A percentile compares a stretch with the other conserved stretches of the same genome.
Evolutionary conservation across 53 echinoderm and acorn worm genomes (phyloP).

Genomic region (Holothuria scabra): DNA sequence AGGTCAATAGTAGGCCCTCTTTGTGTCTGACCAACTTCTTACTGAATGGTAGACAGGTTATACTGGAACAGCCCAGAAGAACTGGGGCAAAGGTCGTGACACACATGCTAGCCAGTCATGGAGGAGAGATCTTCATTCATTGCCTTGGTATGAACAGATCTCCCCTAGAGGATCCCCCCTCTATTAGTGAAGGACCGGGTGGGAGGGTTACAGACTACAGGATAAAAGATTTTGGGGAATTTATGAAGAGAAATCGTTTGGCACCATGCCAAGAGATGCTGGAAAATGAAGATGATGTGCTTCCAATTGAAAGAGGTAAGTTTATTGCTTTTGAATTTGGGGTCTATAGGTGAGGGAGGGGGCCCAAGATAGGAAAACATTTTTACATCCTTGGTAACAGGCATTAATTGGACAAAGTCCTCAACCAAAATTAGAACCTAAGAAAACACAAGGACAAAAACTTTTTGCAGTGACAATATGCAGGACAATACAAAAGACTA

Average conservation of each 20-base stretch:
- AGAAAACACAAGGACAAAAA: no score
- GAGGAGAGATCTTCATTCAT: conserved; percentile 96
- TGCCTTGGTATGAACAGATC: conserved; percentile 78
- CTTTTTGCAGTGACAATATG: no score
- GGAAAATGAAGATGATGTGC: conserved; percentile 69
- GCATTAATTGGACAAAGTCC: no score
- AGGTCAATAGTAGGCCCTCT: conserved; percentile 97
- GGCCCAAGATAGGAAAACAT: no score
- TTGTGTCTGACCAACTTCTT: conserved; percentile 97
- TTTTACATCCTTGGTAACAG: no score
- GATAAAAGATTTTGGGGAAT: conserved; percentile 94
- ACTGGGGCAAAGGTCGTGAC: conserved; percentile 80
- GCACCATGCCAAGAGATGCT: conserved; percentile 77
- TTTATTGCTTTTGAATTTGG: not conserved
- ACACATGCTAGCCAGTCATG: conserved; percentile 98
- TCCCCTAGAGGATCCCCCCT: conserved; percentile 92
- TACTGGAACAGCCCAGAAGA: conserved; percentile 92
- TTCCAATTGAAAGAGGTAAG: conserved; percentile 80
- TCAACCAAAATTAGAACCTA: no score
- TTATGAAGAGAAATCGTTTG: conserved; percentile 92
- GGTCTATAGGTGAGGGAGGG: not conserved
- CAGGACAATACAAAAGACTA: no score
- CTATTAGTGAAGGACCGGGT: conserved; percentile 97
- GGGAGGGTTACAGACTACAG: conserved; percentile 96
- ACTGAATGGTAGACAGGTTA: conserved; percentile 96